phyloP scores from a whole-genome alignment of 2,113 vertebrate species.

The Monopterus albus region DNA sequence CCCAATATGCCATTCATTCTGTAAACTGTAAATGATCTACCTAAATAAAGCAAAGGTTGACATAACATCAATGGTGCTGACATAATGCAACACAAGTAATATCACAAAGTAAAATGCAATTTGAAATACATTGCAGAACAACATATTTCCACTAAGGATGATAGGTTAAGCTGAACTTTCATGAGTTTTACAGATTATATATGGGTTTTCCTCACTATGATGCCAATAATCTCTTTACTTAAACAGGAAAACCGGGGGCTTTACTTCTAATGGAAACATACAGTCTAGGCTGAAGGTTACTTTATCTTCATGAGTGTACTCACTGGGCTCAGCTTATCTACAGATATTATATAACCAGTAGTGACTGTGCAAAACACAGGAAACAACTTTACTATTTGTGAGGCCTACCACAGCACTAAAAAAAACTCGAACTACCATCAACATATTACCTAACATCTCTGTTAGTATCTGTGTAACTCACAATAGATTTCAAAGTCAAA shows the following conservation, averaged over 20 bases:
- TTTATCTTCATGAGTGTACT: conserved; percentile 9
- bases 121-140: neutral
- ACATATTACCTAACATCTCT: conserved; percentile 15
- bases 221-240: neutral
- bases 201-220: neutral
- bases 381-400: conserved; percentile 30
- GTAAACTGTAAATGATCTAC: neutral
- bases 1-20: too few relatives aligned
- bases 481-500: conserved; percentile 61
- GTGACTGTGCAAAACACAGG: too few relatives aligned
- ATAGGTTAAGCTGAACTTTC: neutral
- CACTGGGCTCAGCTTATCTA: conserved; percentile 1
- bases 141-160: neutral
- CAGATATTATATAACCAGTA: neutral
- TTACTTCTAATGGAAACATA: neutral
- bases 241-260: neutral
- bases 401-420: conserved; percentile 4
- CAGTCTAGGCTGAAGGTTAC: conserved; percentile 14
- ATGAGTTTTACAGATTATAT: neutral
- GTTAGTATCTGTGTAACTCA: conserved; percentile 53
- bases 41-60: neutral
- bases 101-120: neutral
- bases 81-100: neutral
- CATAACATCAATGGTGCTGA: neutral
- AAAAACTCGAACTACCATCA: conserved; percentile 17